These are phyloP conservation scores for Vulpes lagopus DNA, from an alignment of 2,113 vertebrate genomes.

Conservation along the genomic window DNA sequence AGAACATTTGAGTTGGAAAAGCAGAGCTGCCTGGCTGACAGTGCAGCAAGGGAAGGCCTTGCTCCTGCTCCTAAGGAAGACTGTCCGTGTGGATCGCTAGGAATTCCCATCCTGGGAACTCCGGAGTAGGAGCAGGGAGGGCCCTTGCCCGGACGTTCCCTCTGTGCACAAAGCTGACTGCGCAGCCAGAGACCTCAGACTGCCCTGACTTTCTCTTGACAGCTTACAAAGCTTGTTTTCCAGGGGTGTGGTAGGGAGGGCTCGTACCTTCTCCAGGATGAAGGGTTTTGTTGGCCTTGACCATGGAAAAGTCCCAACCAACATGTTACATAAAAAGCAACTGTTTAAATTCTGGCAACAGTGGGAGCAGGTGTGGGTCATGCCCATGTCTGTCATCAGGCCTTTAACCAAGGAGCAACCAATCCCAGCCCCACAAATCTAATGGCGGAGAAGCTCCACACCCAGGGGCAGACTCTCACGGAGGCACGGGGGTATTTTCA, in stretches of 20 bases:
- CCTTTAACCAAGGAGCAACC: constrained; percentile 22
- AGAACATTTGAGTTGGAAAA: neutral
- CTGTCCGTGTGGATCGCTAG: neutral
- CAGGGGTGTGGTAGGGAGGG: neutral
- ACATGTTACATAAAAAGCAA: neutral
- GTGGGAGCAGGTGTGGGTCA: neutral
- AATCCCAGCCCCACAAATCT: constrained; percentile 20
- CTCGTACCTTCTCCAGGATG: neutral
- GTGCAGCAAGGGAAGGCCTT: neutral
- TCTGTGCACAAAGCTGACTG: neutral
- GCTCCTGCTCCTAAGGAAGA: neutral
- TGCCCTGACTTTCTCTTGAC: neutral
- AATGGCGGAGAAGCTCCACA: constrained; percentile 44
- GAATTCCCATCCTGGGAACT: neutral
- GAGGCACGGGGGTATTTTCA: constrained; percentile 45
- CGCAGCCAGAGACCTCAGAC: neutral
- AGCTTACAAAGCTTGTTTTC: neutral
- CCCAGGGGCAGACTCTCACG: constrained; percentile 74
- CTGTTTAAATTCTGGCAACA: neutral
- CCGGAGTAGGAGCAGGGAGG: neutral
- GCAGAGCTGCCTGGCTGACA: neutral
- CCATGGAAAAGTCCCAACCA: neutral
- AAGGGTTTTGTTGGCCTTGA: neutral
- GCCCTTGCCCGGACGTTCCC: neutral
- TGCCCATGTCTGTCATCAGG: neutral